phyloP scores from a whole-genome alignment of 1,140 invertebrate genomes.

The Agrilus planipennis region DNA sequence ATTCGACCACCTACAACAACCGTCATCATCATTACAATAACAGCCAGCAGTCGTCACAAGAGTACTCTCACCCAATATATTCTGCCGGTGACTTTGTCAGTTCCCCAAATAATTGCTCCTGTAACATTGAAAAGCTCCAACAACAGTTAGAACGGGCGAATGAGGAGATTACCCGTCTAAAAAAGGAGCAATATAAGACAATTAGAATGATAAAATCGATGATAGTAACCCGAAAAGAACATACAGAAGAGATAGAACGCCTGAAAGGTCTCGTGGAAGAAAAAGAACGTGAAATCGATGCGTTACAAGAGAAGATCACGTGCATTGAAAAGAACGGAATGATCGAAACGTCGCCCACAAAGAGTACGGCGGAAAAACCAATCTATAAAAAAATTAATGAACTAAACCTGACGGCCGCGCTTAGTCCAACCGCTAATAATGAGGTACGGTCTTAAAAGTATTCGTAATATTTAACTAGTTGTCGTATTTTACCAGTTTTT shows the following conservation, averaged over 20 bases:
- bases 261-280: conserved; percentile 15
- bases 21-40: no score
- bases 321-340: background rate
- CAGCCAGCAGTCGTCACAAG: no score
- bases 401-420: background rate
- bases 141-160: background rate
- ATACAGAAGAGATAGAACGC: conserved; percentile 31
- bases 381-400: conserved; percentile 6
- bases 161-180: conserved; percentile 26
- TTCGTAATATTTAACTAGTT: no score
- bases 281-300: conserved; percentile 19
- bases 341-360: background rate
- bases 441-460: no score
- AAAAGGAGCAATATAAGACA: conserved; percentile 30
- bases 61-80: no score
- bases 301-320: conserved; percentile 8
- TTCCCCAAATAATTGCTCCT: no score
- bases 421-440: conserved; percentile 6
- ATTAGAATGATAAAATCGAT: conserved; percentile 33
- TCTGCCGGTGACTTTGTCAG: no score
- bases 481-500: no score
- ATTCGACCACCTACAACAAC: no score
- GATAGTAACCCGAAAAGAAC: conserved; percentile 23
- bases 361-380: no score
- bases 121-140: background rate